Evolutionary conservation across 2,113 vertebrate species (phyloP).

Genomic region (Acanthisitta chloris): DNA sequence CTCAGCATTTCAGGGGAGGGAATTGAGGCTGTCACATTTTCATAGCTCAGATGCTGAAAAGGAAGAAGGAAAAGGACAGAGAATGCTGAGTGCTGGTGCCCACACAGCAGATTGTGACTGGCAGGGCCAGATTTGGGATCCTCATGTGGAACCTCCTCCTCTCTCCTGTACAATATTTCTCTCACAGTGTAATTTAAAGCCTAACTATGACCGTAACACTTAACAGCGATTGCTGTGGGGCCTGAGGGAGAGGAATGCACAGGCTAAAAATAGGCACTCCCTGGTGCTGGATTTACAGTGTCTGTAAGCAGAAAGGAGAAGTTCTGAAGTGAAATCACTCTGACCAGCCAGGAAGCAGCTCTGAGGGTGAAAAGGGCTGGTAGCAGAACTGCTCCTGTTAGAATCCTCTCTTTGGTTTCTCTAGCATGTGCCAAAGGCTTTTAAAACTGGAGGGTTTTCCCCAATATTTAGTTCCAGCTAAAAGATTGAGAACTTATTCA

Average conservation of each 20-base stretch:
- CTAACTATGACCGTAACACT: neutral
- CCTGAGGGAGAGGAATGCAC: neutral
- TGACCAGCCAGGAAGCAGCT: neutral
- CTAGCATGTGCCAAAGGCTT: fast-evolving
- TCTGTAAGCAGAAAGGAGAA: neutral
- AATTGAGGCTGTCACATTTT: neutral
- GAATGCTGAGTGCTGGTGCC: neutral
- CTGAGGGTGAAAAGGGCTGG: neutral
- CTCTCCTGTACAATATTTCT: neutral
- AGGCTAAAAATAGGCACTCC: neutral
- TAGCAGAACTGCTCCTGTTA: neutral
- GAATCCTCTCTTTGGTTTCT: neutral
- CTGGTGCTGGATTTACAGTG: neutral
- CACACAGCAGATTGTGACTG: neutral
- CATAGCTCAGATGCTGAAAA: neutral
- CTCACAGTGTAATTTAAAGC: neutral
- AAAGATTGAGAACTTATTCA: neutral
- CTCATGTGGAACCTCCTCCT: neutral
- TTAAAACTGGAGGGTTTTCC: neutral
- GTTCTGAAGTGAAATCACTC: neutral
- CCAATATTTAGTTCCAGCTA: neutral
- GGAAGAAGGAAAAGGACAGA: neutral
- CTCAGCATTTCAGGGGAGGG: neutral
- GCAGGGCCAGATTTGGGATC: neutral
- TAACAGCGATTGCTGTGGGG: neutral